phyloP scores from a whole-genome alignment of 2,888 invertebrate species.

The Drosophila koepferae region DNA sequence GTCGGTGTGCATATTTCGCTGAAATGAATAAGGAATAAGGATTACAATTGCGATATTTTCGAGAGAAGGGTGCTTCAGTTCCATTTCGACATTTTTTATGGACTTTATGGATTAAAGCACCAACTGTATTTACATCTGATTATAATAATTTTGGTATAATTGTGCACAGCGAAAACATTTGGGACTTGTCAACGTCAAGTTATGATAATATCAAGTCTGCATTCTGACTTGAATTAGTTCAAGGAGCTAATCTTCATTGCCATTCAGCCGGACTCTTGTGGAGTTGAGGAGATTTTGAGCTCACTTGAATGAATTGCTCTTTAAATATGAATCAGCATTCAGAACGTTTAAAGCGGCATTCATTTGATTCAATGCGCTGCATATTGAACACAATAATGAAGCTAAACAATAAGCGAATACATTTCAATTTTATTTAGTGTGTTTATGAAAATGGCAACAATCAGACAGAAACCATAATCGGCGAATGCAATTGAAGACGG shows the following conservation, averaged over 20 bases:
- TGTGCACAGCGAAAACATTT: conserved; percentile 18
- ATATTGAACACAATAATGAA: conserved; percentile 45
- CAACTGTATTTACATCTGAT: conserved; percentile 54
- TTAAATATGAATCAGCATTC: neutral
- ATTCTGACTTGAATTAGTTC: neutral
- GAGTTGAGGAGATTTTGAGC: neutral
- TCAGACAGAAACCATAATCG: conserved; percentile 78
- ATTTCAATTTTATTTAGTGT: conserved; percentile 60
- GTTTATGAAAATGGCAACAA: conserved; percentile 70
- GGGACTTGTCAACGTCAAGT: conserved; percentile 15
- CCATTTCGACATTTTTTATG: conserved; percentile 23
- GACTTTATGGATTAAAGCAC: conserved; percentile 43
- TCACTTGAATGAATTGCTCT: neutral
- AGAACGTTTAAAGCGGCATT: neutral
- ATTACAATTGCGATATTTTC: conserved; percentile 2
- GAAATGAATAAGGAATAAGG: conserved; percentile 1
- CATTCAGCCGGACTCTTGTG: neutral
- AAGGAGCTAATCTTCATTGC: neutral
- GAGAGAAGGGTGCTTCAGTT: conserved; percentile 13
- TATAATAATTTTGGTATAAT: conserved; percentile 24
- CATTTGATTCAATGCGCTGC: conserved; percentile 30
- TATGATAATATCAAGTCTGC: neutral
- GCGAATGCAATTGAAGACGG: conserved; percentile 44
- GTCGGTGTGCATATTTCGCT: neutral
- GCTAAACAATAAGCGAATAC: conserved; percentile 55